Evolutionary conservation across 2,797 vertebrate genomes (phyloP).

Genomic region (Poeciliopsis paucimaculata): DNA sequence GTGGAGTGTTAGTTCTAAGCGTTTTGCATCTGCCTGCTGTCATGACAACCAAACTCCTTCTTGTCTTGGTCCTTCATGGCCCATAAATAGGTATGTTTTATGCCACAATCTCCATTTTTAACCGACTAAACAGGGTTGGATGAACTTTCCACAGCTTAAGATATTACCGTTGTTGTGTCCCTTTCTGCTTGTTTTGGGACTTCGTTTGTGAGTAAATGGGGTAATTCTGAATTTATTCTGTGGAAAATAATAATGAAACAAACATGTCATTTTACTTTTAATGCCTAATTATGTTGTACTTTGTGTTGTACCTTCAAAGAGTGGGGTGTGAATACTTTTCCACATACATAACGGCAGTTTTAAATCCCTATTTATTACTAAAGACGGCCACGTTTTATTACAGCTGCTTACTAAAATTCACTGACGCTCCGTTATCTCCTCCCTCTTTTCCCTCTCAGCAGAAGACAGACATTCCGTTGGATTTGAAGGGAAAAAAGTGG

Average conservation of each 20-base stretch:
- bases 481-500: neutral
- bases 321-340: neutral
- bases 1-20: neutral
- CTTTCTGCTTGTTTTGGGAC: neutral
- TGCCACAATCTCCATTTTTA: too few relatives aligned
- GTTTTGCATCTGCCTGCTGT: neutral
- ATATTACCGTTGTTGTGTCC: too few relatives aligned
- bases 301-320: neutral
- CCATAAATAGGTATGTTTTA: neutral
- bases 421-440: neutral
- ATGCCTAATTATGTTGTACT: neutral
- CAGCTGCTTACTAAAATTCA: neutral
- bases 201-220: neutral
- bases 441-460: neutral
- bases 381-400: neutral
- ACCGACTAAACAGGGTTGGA: too few relatives aligned
- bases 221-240: neutral
- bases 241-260: neutral
- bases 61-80: neutral
- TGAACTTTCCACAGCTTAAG: too few relatives aligned
- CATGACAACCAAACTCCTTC: neutral
- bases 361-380: neutral
- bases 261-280: neutral
- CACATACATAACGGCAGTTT: neutral
- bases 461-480: slow-evolving; percentile 26